A percentile compares a stretch with the other conserved stretches of the same genome.
Conservation (phyloP, 2,888 invertebrate genomes). For the Platycheirus albimanus region DNA sequence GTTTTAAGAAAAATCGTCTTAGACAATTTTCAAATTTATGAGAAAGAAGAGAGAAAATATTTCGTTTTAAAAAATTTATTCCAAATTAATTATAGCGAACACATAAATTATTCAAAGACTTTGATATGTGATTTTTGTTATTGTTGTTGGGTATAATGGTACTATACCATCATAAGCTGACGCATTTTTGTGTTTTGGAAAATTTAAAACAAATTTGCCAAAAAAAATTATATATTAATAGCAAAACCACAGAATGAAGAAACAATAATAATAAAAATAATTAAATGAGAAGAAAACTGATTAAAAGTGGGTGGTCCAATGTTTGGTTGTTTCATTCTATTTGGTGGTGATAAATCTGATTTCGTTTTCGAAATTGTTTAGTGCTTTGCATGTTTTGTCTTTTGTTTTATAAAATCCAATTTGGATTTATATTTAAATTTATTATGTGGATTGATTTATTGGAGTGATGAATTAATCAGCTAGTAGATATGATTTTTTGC, state of each 20-base stretch:
- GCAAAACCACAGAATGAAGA: constrained; percentile 7
- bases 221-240: constrained; percentile 6
- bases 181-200: constrained; percentile 12
- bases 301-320: constrained; percentile 40
- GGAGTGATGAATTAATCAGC: constrained; percentile 26
- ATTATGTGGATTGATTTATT: constrained; percentile 64
- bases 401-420: constrained; percentile 59
- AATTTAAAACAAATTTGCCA: constrained; percentile 39
- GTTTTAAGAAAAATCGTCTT: constrained; percentile 8
- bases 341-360: constrained; percentile 50
- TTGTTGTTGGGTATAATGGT: constrained; percentile 9
- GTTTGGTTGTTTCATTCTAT: neutral
- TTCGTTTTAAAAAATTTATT: constrained; percentile 50
- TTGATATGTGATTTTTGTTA: constrained; percentile 28
- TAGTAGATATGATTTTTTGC: neutral
- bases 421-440: constrained; percentile 75
- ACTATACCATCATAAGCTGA: constrained; percentile 28
- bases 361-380: constrained; percentile 50
- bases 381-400: neutral
- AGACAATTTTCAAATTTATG: constrained; percentile 55
- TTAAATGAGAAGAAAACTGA: constrained; percentile 9
- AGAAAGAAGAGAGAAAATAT: constrained; percentile 31
- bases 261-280: constrained; percentile 10
- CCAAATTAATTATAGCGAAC: constrained; percentile 54
- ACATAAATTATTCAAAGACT: constrained; percentile 65